Conservation (phyloP, 92 coral and sea anemone genomes). For the Porites divaricata region DNA sequence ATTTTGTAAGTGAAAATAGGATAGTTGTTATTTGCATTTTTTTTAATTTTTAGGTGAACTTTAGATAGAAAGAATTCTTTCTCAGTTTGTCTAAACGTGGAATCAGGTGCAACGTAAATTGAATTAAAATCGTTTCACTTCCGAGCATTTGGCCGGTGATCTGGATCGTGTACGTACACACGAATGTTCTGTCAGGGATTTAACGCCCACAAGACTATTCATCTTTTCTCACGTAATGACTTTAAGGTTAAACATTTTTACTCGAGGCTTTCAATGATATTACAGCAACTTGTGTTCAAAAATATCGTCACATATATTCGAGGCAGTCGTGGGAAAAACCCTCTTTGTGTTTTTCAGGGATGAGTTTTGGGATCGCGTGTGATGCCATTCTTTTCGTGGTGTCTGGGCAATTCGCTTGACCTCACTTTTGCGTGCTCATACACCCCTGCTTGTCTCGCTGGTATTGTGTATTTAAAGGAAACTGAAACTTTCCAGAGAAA, state of each 20-base stretch:
- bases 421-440: conserved; percentile 39
- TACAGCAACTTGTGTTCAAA: background rate
- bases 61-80: conserved; percentile 2
- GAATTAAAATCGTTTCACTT: conserved; percentile 38
- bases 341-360: background rate
- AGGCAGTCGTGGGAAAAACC: conserved; percentile 13
- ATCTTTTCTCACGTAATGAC: conserved; percentile 49
- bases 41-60: background rate
- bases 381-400: background rate
- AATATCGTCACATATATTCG: background rate
- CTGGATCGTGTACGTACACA: conserved; percentile 50
- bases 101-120: conserved; percentile 43
- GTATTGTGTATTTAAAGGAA: conserved; percentile 34
- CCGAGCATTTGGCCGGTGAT: conserved; percentile 35
- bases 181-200: conserved; percentile 26
- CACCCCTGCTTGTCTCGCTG: conserved; percentile 10
- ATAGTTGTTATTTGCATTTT: background rate
- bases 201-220: conserved; percentile 43
- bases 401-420: conserved; percentile 34
- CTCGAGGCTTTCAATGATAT: background rate
- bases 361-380: conserved; percentile 38
- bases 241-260: conserved; percentile 29
- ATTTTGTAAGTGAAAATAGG: background rate
- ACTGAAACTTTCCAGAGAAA: conserved; percentile 54
- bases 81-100: conserved; percentile 1